phyloP scores from a whole-genome alignment of 2,888 invertebrate species.

The Drosophila prostipennis region DNA sequence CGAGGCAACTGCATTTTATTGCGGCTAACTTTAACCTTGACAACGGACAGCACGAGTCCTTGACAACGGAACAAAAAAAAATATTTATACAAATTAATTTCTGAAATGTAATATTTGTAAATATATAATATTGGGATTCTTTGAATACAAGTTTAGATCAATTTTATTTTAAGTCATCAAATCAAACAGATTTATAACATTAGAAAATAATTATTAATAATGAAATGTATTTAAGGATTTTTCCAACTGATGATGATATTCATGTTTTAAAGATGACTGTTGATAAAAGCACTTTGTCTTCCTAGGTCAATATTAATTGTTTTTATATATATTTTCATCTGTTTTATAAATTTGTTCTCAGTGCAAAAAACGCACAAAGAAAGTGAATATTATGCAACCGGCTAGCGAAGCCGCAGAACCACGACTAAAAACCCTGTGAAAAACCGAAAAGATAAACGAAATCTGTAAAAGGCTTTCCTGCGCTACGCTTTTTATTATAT shows the following conservation, averaged over 20 bases:
- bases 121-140: not conserved
- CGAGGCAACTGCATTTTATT: constrained; percentile 36
- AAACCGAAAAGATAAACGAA: constrained; percentile 33
- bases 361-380: constrained; percentile 22
- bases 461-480: constrained; percentile 35
- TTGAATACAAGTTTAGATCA: too few species aligned
- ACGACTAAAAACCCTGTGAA: not conserved
- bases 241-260: too few species aligned
- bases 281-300: not conserved
- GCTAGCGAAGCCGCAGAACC: constrained; percentile 12
- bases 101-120: not conserved
- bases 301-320: too few species aligned
- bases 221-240: not conserved
- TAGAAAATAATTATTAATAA: not conserved
- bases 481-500: constrained; percentile 11
- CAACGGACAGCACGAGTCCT: constrained; percentile 9
- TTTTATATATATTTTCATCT: not conserved
- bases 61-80: not conserved
- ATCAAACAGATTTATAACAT: too few species aligned
- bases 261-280: too few species aligned
- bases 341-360: not conserved
- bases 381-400: constrained; percentile 37
- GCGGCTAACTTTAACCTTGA: constrained; percentile 17
- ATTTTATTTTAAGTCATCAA: too few species aligned
- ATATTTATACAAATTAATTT: not conserved